Evolutionary conservation across 2,888 invertebrate genomes (phyloP), one percentile per base, ranked within the genome.

Genomic region (Sussaba pulchella): DNA sequence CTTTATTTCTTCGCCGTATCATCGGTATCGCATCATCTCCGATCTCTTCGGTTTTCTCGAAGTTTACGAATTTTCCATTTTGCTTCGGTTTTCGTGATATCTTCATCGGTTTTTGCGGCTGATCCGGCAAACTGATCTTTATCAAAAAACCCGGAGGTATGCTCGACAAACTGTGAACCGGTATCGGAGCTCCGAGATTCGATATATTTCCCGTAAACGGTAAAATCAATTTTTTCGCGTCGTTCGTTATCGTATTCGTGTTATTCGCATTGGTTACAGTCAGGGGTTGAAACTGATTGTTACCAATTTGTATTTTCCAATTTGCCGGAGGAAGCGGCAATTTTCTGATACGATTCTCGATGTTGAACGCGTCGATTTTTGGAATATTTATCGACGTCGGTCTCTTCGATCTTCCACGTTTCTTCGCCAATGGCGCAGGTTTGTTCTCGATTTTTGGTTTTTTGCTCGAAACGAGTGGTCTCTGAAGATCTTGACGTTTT

Each of bases 121-220:
- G 88, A 10, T 90, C 90, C 0, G 92, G 92, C 6, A 92, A 81
- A 82, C 92, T 88, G 17, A 92, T 92, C 75, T 92, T 92, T 21
- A 92, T 91, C 17, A 92, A 75, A 17, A 92, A 85, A 36, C 92
- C 92, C 5, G 92, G 92, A 10, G 92, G 92, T 66, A 92, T 92
- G 72, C 90, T 90, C 10, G 92, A 89, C 8, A 92, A 83, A 85
- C 92, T 92, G 39, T 91, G 84, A 0, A 92, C 92, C 12, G 91
- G 92, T 75, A 92, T 92, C 1, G 92, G 92, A 31, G 89, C 87
- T 3, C 91, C 92, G 41, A 92, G 84, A 77, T 87, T 89, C 31
- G 92, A 87, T 79, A 92, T 90, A 75, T 92, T 88, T 0, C 90
- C 90, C 5, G 91, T 80, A 79, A 92, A 91, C n/a, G 92, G 92